Evolutionary conservation across 2,888 invertebrate genomes (phyloP), one percentile per base, ranked within the genome.

Genomic region (Lasioglossum malachurum): DNA sequence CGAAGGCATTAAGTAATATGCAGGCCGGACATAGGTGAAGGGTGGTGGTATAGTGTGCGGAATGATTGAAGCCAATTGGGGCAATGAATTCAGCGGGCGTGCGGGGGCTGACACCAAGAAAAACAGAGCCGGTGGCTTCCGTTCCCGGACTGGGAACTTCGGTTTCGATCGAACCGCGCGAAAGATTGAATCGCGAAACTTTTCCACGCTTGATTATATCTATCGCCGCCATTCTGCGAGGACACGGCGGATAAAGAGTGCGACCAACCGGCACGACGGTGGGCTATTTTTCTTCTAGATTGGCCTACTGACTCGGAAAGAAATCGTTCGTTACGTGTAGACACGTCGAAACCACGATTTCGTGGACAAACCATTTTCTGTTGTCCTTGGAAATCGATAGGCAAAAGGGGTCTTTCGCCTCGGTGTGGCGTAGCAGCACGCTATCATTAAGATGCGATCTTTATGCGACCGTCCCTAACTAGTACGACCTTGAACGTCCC

Each of bases 381-480:
- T 38, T 86, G 83, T 60, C 84, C 87, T 90, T 85, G 87, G 88
- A 87, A 71, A 88, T 88, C 88, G 90, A 87, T 88, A 90, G 57
- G 10, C 53, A 53, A 53, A 49, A 71, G 78, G 80, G 84, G 88
- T 88, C 84, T 90, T 89, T 89, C 90, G 90, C 87, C 88, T 38
- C 84, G 57, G 27, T 53, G 53, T 35, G 49, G 64, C 38, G 60
- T 49, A n/a, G 64, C 53, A 78, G 78, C 87, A 88, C 84, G 83
- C 90, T 80, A 83, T 83, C 88, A 76, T 88, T 89, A 90, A 83
- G 82, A 90, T 90, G 76, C 83, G 75, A 90, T 89, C 84, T 90
- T 79, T 79, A 64, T 78, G 53, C 44, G 44, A 80, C 31, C 75
- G 80, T 72, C 71, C 71, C 64, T 19, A 74, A 64, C 74, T 77